These are phyloP conservation scores for Heliothis subflexa DNA, from an alignment of 1,140 invertebrate genomes.

Conservation along the genomic window DNA sequence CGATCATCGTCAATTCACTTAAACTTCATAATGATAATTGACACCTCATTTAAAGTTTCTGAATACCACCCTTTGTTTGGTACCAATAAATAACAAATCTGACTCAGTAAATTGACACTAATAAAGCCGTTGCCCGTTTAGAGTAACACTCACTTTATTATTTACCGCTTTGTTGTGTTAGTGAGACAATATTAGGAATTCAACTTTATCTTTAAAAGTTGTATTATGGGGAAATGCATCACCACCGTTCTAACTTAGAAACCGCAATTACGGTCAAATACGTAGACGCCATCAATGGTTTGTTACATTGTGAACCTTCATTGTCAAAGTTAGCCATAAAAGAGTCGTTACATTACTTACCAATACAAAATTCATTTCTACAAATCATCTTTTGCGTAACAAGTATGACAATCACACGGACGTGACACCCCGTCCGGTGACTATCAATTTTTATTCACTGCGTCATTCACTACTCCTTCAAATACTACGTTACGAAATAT, in stretches of 20 bases:
- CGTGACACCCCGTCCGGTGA: conserved; percentile 27
- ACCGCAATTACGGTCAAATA: no score
- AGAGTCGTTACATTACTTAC: neutral
- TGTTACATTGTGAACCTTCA: neutral
- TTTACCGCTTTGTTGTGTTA: conserved; percentile 6
- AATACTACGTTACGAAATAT: conserved; percentile 40
- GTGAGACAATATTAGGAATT: neutral
- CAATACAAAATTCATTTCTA: conserved; percentile 2
- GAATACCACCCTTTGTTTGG: conserved; percentile 13
- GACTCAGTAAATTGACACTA: conserved; percentile 41
- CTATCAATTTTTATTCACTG: conserved; percentile 39
- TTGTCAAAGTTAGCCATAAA: conserved; percentile 6
- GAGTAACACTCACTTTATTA: conserved; percentile 15
- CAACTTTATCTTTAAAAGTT: neutral
- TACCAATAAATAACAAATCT: conserved; percentile 41
- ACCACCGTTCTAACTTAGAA: neutral
- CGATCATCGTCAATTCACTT: neutral
- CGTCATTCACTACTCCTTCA: conserved; percentile 26
- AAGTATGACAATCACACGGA: conserved; percentile 17
- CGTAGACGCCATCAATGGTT: neutral
- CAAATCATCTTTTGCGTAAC: conserved; percentile 34
- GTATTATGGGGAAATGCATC: neutral
- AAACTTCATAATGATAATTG: conserved; percentile 5
- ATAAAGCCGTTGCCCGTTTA: conserved; percentile 22
- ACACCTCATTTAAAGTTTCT: neutral